A percentile compares a stretch with the other conserved stretches of the same genome.
Evolutionary conservation across 2,888 invertebrate genomes (phyloP).

Genomic region (Agrochola litura): DNA sequence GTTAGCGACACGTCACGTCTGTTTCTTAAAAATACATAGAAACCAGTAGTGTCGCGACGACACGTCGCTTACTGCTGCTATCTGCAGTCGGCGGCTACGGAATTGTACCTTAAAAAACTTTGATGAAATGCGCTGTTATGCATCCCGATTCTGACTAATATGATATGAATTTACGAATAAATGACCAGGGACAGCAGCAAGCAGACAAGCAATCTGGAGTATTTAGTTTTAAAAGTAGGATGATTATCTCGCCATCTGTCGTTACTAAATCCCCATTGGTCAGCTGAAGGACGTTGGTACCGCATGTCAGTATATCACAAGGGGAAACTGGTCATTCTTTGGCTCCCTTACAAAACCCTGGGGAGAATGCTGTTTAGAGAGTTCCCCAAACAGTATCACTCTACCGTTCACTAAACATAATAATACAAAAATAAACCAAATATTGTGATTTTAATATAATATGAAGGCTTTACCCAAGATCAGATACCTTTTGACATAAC

Average conservation of each 20-base stretch:
- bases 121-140: neutral
- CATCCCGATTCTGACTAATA: neutral
- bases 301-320: neutral
- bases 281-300: conserved; percentile 26
- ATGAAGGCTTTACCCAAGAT: conserved; percentile 32
- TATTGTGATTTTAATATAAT: conserved; percentile 43
- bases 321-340: neutral
- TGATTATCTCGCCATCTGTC: conserved; percentile 41
- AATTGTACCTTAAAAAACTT: too few species aligned
- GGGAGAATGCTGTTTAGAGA: neutral
- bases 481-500: conserved; percentile 47
- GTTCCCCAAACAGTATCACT: conserved; percentile 38
- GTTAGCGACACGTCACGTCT: too few species aligned
- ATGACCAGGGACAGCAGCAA: too few species aligned
- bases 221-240: neutral
- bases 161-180: neutral
- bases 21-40: too few species aligned
- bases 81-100: too few species aligned
- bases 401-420: conserved; percentile 26
- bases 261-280: conserved; percentile 38
- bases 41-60: too few species aligned
- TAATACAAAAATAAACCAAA: conserved; percentile 56
- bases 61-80: too few species aligned
- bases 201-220: too few species aligned
- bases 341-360: neutral